Evolutionary conservation across 2,797 vertebrate species (phyloP).

Genomic region (Percopsis omiscomaycus): DNA sequence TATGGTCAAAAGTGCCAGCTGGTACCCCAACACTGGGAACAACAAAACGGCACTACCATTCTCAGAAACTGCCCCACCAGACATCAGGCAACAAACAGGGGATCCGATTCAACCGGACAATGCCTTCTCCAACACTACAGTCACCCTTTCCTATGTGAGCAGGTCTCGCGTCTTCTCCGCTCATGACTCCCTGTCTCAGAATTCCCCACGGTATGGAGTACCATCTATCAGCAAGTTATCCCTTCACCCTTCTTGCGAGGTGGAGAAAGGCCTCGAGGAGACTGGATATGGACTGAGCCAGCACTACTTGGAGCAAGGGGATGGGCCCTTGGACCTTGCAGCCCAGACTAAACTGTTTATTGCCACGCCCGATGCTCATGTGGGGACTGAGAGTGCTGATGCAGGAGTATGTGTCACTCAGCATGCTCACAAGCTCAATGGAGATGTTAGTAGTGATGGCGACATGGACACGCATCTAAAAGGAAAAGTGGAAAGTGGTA

Average conservation of each 20-base stretch:
- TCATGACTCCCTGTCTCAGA: constrained; percentile 60
- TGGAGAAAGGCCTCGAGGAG: constrained; percentile 55
- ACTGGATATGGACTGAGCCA: constrained; percentile 55
- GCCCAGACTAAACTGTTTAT: constrained; percentile 56
- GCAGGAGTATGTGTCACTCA: constrained; percentile 34
- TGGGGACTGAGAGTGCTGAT: constrained; percentile 40
- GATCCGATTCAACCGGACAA: constrained; percentile 75
- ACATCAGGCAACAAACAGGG: constrained; percentile 52
- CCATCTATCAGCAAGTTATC: constrained; percentile 70
- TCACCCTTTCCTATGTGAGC: constrained; percentile 83
- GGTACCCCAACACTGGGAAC: constrained; percentile 64
- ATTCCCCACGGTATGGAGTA: constrained; percentile 61
- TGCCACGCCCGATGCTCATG: constrained; percentile 54
- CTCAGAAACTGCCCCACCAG: constrained; percentile 55
- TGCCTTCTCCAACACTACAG: constrained; percentile 81
- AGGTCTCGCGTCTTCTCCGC: constrained; percentile 75
- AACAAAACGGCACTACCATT: constrained; percentile 53
- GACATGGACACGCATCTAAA: constrained; percentile 28
- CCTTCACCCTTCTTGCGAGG: constrained; percentile 59
- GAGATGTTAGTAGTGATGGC: constrained; percentile 33
- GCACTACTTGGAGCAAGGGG: constrained; percentile 58
- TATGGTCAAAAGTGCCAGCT: constrained; percentile 62
- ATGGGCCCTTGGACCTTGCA: constrained; percentile 59
- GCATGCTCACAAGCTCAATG: constrained; percentile 52
- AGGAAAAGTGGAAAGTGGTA: constrained; percentile 17